These are phyloP conservation scores for Linurgus olivaceus DNA, from an alignment of 2,797 vertebrate species.

Conservation along the genomic window DNA sequence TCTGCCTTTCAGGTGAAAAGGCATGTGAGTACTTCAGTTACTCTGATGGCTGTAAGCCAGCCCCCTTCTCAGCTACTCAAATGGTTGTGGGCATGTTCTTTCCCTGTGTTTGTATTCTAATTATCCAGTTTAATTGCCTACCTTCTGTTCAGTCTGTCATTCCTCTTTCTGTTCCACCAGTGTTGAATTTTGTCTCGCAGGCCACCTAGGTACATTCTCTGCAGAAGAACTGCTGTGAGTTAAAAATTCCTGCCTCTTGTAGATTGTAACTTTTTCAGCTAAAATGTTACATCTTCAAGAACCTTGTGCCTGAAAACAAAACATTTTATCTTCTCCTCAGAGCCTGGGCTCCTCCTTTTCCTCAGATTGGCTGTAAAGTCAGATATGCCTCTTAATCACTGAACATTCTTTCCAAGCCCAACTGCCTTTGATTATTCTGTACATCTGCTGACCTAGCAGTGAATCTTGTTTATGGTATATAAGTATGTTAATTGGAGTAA, in stretches of 20 bases:
- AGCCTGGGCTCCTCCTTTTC: background rate
- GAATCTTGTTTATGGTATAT: background rate
- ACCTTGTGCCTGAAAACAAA: background rate
- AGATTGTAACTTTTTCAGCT: background rate
- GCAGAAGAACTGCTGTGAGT: background rate
- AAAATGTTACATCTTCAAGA: background rate
- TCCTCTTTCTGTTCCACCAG: background rate
- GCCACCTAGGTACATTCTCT: background rate
- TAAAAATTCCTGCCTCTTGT: background rate
- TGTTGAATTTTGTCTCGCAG: background rate
- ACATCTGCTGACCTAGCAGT: background rate
- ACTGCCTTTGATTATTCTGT: background rate
- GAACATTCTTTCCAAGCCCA: background rate
- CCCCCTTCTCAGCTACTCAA: background rate
- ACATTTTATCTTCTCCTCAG: background rate
- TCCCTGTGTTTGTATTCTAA: background rate
- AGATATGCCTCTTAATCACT: background rate
- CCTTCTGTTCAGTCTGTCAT: background rate
- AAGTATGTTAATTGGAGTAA: background rate
- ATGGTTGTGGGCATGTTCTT: background rate
- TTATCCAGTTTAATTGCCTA: background rate
- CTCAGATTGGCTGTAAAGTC: background rate
- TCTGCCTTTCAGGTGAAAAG: background rate
- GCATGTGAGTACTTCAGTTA: background rate
- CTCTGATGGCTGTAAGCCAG: background rate